Percentiles rank a stretch among this genome's conserved stretches.
These are phyloP conservation scores for Motacilla alba DNA, from an alignment of 2,113 vertebrate species.

Conservation along the genomic window DNA sequence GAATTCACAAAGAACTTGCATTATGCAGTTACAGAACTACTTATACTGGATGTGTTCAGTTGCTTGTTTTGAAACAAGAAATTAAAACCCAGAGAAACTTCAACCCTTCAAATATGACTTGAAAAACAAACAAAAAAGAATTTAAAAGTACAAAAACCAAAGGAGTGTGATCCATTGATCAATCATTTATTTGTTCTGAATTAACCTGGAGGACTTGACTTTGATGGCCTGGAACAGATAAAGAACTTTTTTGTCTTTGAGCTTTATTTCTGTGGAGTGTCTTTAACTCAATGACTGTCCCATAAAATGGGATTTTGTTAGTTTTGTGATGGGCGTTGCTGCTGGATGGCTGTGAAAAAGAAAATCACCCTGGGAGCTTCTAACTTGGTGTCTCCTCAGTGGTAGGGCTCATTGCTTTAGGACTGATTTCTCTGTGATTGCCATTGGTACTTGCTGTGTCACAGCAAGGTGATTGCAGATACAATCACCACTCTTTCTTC, in stretches of 20 bases:
- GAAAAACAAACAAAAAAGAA: not conserved
- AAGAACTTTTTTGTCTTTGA: not conserved
- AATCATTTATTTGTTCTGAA: not conserved
- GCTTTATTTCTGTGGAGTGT: not conserved
- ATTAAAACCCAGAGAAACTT: not conserved
- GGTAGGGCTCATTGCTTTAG: not conserved
- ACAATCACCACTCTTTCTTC: not conserved
- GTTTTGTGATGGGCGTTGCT: not conserved
- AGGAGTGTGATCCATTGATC: not conserved
- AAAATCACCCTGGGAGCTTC: not conserved
- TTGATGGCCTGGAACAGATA: not conserved
- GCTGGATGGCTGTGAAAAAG: not conserved
- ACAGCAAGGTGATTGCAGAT: not conserved
- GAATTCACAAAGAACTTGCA: not conserved
- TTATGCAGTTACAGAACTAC: not conserved
- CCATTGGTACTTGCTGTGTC: not conserved
- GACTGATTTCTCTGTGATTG: not conserved
- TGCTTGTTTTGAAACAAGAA: not conserved
- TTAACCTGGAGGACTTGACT: not conserved
- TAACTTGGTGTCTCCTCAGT: not conserved
- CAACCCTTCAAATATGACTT: not conserved
- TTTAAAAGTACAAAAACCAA: not conserved
- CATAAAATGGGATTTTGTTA: not conserved
- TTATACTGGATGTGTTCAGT: not conserved
- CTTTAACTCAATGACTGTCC: not conserved